Conservation (phyloP, 2,797 vertebrate species). For the Tragopan temminckii region DNA sequence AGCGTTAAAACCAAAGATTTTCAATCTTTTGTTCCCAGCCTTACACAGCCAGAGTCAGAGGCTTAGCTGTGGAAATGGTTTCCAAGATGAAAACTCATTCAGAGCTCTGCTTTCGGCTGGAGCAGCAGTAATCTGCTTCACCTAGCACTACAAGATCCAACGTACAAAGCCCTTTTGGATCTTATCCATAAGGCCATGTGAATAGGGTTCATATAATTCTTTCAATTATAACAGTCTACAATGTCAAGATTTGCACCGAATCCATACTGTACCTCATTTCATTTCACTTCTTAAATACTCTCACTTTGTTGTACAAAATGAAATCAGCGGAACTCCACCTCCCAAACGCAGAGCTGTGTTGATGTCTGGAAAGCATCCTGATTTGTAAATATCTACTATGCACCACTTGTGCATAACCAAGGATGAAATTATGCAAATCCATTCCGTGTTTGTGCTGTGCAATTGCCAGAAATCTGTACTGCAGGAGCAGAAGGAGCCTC, state of each 20-base stretch:
- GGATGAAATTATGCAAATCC: constrained; percentile 76
- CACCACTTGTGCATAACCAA: constrained; percentile 73
- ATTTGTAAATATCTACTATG: constrained; percentile 79
- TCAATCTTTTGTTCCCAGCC: not conserved
- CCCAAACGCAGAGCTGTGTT: constrained; percentile 49
- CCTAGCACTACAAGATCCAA: constrained; percentile 55
- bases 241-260: constrained; percentile 1
- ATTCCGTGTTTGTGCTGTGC: constrained; percentile 44
- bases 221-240: constrained; percentile 31
- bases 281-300: constrained; percentile 46
- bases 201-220: constrained; percentile 22
- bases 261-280: constrained; percentile 17
- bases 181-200: constrained; percentile 34
- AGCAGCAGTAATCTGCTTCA: constrained; percentile 58
- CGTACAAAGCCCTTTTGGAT: constrained; percentile 40
- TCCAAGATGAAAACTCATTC: not conserved
- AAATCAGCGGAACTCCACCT: constrained; percentile 43
- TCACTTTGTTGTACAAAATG: constrained; percentile 61
- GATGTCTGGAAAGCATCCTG: constrained; percentile 59
- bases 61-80: not conserved
- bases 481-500: not conserved
- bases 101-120: not conserved
- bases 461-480: constrained; percentile 50
- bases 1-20: not conserved
- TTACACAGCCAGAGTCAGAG: not conserved